Base-by-base conservation (phyloP, 2,797 vertebrate genomes). In the Bufotes viridis region DNA sequence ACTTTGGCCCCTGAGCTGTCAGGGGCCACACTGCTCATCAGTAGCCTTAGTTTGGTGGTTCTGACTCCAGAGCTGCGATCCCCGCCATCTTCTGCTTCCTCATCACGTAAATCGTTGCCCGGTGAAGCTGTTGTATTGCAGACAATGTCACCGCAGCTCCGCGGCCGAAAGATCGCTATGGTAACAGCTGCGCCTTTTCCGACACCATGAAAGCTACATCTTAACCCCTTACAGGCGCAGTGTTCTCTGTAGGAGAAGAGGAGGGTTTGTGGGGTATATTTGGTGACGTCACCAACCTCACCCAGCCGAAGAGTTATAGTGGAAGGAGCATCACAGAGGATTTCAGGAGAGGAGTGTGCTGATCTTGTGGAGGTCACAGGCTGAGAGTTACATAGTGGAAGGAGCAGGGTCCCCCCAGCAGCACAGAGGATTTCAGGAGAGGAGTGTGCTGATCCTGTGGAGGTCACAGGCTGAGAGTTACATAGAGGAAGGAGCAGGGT, bases 101-200 rank as follows among this genome's bases (percentile, higher is more conserved):
- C 22, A 13, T 84, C 34, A 42, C 42, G 42, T 42, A 5, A 5
- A 0, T n/a, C 34, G 63, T 70, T 82, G 81, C 81, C 24, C 53
- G 8, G 70, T 18, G 58, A 85, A 24, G 84, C 22, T 65, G 34
- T 51, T 17, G n/a, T 29, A 57, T 55, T 65, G 0, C 24, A 14
- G 57, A 53, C 60, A 79, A 61, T 85, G 60, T n/a, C n/a, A 10
- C 70, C 53, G 51, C 42, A 55, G 49, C 69, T 11, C 75, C 78
- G 24, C 6, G 17, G 69, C 18, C 0, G 18, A 60, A 61, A 85
- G 51, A 57, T 86, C 76, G 17, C 85, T 70, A 86, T 86, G 24
- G 63, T 75, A 80, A 86, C 85, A 70, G 76, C 51, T 42, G 42
- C 20, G 49, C 29, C 53, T 22, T 63, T 69, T 60, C 85, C 3